These are phyloP conservation scores for Channa maculata DNA, from an alignment of 2,113 vertebrate genomes.

Conservation along the genomic window DNA sequence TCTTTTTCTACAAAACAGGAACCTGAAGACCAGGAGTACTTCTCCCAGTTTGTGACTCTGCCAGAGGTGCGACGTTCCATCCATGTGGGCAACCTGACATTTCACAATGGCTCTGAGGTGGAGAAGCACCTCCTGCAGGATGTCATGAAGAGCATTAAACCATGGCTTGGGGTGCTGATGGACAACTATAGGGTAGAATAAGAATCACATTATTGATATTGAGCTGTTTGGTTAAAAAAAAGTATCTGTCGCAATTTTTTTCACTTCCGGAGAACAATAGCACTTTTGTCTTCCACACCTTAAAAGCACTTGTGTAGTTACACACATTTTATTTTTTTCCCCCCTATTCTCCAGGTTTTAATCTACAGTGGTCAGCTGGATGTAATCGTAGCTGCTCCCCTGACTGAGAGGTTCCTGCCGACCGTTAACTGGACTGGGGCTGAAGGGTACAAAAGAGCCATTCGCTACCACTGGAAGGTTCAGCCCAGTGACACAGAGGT, in stretches of 20 bases:
- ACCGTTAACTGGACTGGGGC: slow-evolving; percentile 85
- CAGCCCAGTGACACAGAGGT: slow-evolving; percentile 85
- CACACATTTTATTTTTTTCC: too few species aligned
- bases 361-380: slow-evolving; percentile 92
- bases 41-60: slow-evolving; percentile 83
- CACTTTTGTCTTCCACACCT: too few species aligned
- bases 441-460: slow-evolving; percentile 74
- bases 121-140: slow-evolving; percentile 87
- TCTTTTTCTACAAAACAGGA: slow-evolving; percentile 72
- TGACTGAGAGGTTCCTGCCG: slow-evolving; percentile 87
- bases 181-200: slow-evolving; percentile 87
- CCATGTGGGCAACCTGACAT: slow-evolving; percentile 88
- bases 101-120: slow-evolving; percentile 82
- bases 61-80: slow-evolving; percentile 84
- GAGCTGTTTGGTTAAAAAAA: too few species aligned
- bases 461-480: slow-evolving; percentile 86
- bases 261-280: too few species aligned
- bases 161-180: slow-evolving; percentile 89
- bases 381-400: slow-evolving; percentile 86
- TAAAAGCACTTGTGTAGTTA: too few species aligned
- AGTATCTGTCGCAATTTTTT: too few species aligned
- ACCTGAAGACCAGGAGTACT: slow-evolving; percentile 84
- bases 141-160: slow-evolving; percentile 88
- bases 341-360: slow-evolving; percentile 74
- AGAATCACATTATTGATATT: too few species aligned